A percentile compares a stretch with the other conserved stretches of the same genome.
These are phyloP conservation scores for Damaliscus lunatus DNA, from an alignment of 2,113 vertebrate species.

Conservation along the genomic window DNA sequence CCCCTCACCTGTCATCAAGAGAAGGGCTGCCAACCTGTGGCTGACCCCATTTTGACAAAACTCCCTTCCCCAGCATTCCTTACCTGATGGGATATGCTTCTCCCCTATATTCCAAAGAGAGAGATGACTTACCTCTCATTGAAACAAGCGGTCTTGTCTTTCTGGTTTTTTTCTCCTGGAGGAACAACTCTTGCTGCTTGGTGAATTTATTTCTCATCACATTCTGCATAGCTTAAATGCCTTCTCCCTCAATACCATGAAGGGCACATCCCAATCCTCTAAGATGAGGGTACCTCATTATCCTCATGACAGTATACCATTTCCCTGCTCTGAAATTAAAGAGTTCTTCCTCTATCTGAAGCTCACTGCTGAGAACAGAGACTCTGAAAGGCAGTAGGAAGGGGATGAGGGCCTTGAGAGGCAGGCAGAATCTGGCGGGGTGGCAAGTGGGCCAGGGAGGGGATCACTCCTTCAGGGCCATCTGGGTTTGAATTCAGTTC, in stretches of 20 bases:
- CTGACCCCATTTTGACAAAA: neutral
- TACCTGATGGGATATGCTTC: neutral
- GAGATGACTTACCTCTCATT: neutral
- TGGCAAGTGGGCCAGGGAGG: neutral
- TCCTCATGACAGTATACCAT: neutral
- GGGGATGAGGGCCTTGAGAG: neutral
- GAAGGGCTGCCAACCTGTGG: neutral
- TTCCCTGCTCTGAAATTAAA: neutral
- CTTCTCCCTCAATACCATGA: accelerated
- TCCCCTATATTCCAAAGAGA: neutral
- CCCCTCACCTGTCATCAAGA: neutral
- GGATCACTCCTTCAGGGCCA: neutral
- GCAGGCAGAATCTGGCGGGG: too few species aligned
- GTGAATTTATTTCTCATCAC: neutral
- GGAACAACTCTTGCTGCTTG: neutral
- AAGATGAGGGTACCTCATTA: neutral
- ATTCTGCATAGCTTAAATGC: neutral
- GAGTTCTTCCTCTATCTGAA: neutral
- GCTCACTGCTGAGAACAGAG: neutral
- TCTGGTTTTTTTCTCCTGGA: neutral
- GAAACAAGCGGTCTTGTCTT: neutral
- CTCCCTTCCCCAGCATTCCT: neutral
- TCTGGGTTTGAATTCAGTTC: neutral
- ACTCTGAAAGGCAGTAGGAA: neutral
- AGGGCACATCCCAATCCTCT: neutral